Evolutionary conservation across 2,888 invertebrate genomes (phyloP).

Genomic region (Aphodius sticticus): DNA sequence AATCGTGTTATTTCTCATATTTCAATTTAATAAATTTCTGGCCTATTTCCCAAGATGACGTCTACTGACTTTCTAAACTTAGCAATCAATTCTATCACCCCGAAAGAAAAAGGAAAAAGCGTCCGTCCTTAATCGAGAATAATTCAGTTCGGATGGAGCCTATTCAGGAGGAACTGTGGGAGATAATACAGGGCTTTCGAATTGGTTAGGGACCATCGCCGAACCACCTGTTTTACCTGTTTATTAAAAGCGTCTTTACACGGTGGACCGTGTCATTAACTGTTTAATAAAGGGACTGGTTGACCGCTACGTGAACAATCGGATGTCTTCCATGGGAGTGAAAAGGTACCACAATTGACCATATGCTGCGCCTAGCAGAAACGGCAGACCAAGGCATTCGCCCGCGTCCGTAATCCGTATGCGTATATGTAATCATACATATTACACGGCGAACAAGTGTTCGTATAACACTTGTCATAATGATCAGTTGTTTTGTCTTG

Average conservation of each 20-base stretch:
- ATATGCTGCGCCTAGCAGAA: constrained; percentile 37
- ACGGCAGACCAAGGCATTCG: not conserved
- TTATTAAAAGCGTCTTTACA: constrained; percentile 26
- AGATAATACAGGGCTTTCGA: not conserved
- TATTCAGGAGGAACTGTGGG: not conserved
- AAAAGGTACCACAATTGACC: constrained; percentile 38
- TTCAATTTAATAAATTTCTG: not conserved
- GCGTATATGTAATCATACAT: constrained; percentile 33
- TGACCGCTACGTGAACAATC: constrained; percentile 30
- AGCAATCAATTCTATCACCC: not conserved
- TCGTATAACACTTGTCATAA: constrained; percentile 31
- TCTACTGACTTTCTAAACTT: not conserved
- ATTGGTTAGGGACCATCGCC: not conserved
- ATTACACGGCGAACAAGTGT: constrained; percentile 31
- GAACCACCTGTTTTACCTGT: constrained; percentile 25
- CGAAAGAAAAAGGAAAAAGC: not conserved
- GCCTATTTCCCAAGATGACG: not conserved
- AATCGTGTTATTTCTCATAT: too few species aligned
- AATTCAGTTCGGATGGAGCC: not conserved
- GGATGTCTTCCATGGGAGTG: constrained; percentile 28
- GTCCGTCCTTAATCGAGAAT: not conserved
- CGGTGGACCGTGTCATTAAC: constrained; percentile 30
- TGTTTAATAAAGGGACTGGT: constrained; percentile 22
- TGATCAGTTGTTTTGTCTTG: constrained; percentile 35
- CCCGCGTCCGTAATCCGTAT: not conserved